Percentiles rank a stretch among this genome's conserved stretches.
phyloP scores from a whole-genome alignment of 2,797 vertebrate genomes.

The Eulemur albifrons region DNA sequence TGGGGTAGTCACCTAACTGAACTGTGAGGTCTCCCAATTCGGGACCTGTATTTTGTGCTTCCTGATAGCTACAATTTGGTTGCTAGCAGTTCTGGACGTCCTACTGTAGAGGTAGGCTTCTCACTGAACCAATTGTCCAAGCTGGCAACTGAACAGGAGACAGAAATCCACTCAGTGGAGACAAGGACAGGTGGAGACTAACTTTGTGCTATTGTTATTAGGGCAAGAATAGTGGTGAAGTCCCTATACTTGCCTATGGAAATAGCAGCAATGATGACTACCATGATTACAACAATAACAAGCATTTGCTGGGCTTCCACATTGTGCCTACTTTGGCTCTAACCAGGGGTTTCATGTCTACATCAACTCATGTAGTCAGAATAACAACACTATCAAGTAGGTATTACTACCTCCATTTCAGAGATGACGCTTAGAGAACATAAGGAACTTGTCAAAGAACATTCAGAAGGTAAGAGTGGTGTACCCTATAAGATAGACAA shows the following conservation, averaged over 20 bases:
- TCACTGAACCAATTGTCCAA: neutral
- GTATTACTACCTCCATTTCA: neutral
- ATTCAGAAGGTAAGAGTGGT: neutral
- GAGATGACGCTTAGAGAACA: neutral
- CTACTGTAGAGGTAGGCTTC: neutral
- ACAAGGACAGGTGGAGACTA: neutral
- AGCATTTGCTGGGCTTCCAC: neutral
- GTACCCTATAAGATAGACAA: neutral
- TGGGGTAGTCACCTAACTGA: too few species aligned
- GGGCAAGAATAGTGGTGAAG: neutral
- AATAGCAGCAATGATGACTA: neutral
- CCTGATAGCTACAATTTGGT: neutral
- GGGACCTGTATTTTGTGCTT: neutral
- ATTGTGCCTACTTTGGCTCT: neutral
- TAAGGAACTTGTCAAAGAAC: neutral
- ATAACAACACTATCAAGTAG: neutral
- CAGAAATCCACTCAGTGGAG: neutral
- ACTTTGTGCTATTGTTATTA: neutral
- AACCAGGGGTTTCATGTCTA: neutral
- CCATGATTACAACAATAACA: neutral
- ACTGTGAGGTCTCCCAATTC: neutral
- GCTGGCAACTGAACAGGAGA: neutral
- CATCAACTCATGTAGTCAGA: neutral
- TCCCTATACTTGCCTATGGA: neutral
- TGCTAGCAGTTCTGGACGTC: neutral